Percentiles rank a stretch among this genome's conserved stretches.
Conservation (phyloP, 2,113 vertebrate genomes). For the Crotalus helleri region DNA sequence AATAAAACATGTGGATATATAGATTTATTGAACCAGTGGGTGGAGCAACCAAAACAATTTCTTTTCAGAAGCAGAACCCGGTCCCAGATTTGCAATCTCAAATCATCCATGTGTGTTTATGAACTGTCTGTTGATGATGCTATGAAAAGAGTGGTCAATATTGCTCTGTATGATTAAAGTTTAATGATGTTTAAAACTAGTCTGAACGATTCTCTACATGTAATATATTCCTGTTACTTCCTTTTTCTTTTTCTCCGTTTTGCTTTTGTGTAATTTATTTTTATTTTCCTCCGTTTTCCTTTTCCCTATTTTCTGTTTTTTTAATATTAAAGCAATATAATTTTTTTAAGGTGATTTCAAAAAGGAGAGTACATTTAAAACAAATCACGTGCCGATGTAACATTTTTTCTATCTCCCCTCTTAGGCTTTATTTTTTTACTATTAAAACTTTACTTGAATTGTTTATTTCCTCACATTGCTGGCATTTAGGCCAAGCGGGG, state of each 20-base stretch:
- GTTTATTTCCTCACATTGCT: background rate
- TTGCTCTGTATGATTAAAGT: background rate
- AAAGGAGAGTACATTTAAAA: background rate
- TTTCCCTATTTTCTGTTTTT: background rate
- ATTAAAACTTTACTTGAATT: conserved; percentile 22
- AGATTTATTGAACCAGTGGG: background rate
- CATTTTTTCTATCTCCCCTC: background rate
- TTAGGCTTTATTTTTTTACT: background rate
- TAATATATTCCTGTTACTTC: background rate
- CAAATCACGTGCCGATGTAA: background rate
- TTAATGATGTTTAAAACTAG: background rate
- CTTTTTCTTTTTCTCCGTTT: background rate
- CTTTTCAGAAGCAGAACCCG: background rate
- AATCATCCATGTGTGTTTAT: background rate
- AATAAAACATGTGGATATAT: background rate
- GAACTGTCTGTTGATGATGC: background rate
- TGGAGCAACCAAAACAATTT: background rate
- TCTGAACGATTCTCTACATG: background rate
- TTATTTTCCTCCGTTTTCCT: background rate
- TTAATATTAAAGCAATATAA: background rate
- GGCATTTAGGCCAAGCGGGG: background rate
- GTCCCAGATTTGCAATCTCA: background rate
- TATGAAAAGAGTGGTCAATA: background rate
- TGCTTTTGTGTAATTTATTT: background rate
- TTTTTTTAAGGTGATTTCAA: background rate